Base-by-base conservation (phyloP, 2,888 invertebrate species). In the Petrolisthes cinctipes region DNA sequence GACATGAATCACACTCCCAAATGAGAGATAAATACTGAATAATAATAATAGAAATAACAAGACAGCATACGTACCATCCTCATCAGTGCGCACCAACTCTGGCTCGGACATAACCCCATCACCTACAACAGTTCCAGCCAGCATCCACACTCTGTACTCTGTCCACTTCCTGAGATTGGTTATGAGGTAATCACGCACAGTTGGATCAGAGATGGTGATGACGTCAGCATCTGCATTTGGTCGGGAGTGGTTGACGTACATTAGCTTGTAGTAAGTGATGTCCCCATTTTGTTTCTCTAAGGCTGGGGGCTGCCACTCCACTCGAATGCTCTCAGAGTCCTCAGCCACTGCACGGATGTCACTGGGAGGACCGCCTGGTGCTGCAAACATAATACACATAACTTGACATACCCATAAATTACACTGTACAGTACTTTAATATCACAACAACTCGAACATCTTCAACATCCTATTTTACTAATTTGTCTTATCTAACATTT, bases 301-400 rank as follows among this genome's bases (percentile, higher is more conserved):
- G 83, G 97, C 96, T 91, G 99, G 99, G 92, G 98, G 97, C 92
- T 95, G 95, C 99, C 99, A 99, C 92, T 95, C 95, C 92, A 99
- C 96, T 92, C 96, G 95, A 92, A 99, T 96, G 91, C 97, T 95
- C 91, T 97, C 97, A 91, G 98, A 97, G 93, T 97, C 97, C 93
- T 96, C 95, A 92, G 98, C 96, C 93, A 95, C 95, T 91, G 97
- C 98, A 92, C 95, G 95, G 94, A 99, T 97, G 94, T 98, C 97
- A 95, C 96, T 96, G 92, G 99, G 99, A 92, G 99, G 97, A 92
- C 97, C 98, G 94, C 97, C 97, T 93, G 99, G 99, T 94, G 98
- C 99, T 99, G 90, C 66, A 81, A 75, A 71, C 20, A 54, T 20
- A 17, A 23, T 53, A 53, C 37, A 82, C 11, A 76, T 80, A 37